Evolutionary conservation across 2,113 vertebrate genomes (phyloP).

Genomic region (Lepus europaeus): DNA sequence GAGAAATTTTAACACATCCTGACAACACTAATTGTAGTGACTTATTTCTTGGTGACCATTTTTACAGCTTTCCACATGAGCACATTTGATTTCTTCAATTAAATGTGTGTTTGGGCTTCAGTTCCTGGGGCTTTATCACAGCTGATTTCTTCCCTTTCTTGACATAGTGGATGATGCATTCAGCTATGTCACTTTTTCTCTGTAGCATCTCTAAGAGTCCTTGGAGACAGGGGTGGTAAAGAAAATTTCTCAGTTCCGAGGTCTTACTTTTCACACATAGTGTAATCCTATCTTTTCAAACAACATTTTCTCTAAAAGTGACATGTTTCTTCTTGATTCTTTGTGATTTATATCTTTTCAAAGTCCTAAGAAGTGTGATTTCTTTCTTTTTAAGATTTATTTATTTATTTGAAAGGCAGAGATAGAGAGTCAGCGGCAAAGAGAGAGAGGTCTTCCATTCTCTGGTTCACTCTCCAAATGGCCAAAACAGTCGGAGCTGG

Average conservation of each 20-base stretch:
- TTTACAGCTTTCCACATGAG: not conserved
- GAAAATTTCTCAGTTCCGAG: constrained; percentile 31
- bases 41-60: not conserved
- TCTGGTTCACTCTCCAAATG: no score
- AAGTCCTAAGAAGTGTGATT: not conserved
- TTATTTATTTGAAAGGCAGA: no score
- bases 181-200: not conserved
- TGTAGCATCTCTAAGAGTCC: not conserved
- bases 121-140: not conserved
- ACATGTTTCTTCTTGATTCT: not conserved
- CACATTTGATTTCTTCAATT: not conserved
- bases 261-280: not conserved
- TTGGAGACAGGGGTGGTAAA: not conserved
- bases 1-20: not conserved
- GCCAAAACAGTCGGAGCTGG: no score
- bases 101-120: not conserved
- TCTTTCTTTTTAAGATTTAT: no score
- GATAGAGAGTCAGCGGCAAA: no score
- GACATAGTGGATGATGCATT: not conserved
- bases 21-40: not conserved
- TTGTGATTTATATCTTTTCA: not conserved
- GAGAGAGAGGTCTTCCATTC: no score
- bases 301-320: not conserved
- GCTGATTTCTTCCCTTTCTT: not conserved
- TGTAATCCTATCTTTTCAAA: not conserved